Conservation (phyloP, 2,888 invertebrate species). For the Pardosa pseudoannulata region DNA sequence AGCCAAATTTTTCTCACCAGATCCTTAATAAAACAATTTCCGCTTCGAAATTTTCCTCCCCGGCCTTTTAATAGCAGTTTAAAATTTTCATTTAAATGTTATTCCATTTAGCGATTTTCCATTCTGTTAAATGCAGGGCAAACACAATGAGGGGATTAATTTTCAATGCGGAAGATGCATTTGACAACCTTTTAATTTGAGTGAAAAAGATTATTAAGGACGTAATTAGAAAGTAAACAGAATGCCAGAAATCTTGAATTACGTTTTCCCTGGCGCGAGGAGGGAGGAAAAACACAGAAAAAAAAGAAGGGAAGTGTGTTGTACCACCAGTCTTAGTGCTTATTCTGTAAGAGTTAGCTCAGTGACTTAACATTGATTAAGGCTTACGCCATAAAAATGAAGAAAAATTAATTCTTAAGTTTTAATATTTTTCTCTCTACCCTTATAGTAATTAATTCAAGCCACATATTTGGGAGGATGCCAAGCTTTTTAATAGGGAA, state of each 20-base stretch:
- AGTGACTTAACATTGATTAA: constrained; percentile 50
- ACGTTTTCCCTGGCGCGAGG: neutral
- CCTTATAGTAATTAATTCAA: constrained; percentile 49
- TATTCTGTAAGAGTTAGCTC: neutral
- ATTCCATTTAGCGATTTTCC: constrained; percentile 1
- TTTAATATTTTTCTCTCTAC: constrained; percentile 50
- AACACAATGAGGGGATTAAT: constrained; percentile 8
- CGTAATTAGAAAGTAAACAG: constrained; percentile 17
- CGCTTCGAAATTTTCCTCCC: too few species aligned
- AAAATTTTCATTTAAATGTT: constrained; percentile 17
- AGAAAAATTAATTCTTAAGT: constrained; percentile 52
- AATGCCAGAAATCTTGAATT: constrained; percentile 12
- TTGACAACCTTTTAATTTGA: constrained; percentile 26
- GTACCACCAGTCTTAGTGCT: neutral
- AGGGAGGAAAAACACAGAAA: too few species aligned
- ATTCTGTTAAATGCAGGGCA: constrained; percentile 10
- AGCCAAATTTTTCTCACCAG: neutral
- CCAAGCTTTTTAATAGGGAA: constrained; percentile 61
- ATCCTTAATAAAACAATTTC: neutral
- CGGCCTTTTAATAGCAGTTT: constrained; percentile 1
- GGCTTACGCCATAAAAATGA: constrained; percentile 20
- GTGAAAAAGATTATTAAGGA: constrained; percentile 21
- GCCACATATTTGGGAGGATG: constrained; percentile 44
- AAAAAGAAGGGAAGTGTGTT: too few species aligned
- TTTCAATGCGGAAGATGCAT: constrained; percentile 12